phyloP scores from a whole-genome alignment of 1,140 invertebrate species.

The Magallana angulata region DNA sequence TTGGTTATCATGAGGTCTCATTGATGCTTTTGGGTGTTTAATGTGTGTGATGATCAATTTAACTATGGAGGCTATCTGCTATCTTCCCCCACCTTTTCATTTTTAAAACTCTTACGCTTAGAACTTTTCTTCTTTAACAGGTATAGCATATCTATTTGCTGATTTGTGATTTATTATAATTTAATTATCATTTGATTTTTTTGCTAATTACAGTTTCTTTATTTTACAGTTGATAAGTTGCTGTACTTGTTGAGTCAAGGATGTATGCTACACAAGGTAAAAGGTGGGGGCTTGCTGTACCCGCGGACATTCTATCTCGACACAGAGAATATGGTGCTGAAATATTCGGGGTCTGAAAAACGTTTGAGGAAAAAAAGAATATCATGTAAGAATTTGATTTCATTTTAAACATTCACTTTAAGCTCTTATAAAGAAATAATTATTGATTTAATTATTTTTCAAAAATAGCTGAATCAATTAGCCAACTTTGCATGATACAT shows the following conservation, averaged over 20 bases:
- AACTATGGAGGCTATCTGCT: too few species aligned
- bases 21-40: too few species aligned
- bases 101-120: too few species aligned
- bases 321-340: slow-evolving; percentile 65
- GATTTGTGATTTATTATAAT: too few species aligned
- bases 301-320: slow-evolving; percentile 68
- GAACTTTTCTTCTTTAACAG: too few species aligned
- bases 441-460: too few species aligned
- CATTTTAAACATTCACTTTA: neutral
- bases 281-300: slow-evolving; percentile 63
- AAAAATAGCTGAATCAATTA: too few species aligned
- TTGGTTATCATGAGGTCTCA: too few species aligned
- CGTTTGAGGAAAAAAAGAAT: slow-evolving; percentile 61
- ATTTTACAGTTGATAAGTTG: slow-evolving; percentile 66
- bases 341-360: slow-evolving; percentile 67
- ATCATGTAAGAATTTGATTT: slow-evolving; percentile 43
- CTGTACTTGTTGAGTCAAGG: slow-evolving; percentile 61
- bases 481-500: too few species aligned
- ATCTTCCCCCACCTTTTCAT: too few species aligned
- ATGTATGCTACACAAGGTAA: slow-evolving; percentile 64
- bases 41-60: too few species aligned
- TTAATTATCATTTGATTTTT: neutral
- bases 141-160: too few species aligned
- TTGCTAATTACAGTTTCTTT: neutral
- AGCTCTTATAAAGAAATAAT: neutral